Evolutionary conservation across 2,888 invertebrate genomes (phyloP), one percentile per base, ranked within the genome.

Genomic region (Chaetogeoica ovagalla): DNA sequence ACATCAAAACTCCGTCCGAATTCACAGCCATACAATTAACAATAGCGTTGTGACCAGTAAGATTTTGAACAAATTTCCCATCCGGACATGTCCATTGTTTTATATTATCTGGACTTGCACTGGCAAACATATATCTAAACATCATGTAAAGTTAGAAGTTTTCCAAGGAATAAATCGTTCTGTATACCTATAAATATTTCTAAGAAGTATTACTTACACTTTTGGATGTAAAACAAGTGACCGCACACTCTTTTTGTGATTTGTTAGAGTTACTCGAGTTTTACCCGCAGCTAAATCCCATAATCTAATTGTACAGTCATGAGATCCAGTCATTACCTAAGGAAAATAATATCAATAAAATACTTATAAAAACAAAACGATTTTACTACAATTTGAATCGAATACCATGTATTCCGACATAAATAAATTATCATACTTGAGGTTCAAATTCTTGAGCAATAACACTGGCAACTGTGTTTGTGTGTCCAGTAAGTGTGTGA

Each of bases 21-120:
- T 98, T 99, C 9, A 95, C 93, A 0, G 96, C 97, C 87, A 99
- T 89, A 84, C 97, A 96, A 88, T 99, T 99, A 48, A 99, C 92
- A 83, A 99, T 98, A 0, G 98, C 94, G 86, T 96, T 98, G 86
- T 99, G 99, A 0, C 98, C 98, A 0, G 95, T 93, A 81, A 99
- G 88, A 86, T 98, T 98, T 86, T 98, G 98, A 79, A 98, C 93
- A 85, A 99, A 99, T 85, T 95, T 94, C 2, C 98, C 97, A 84
- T 98, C 96, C 0, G 98, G 98, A 85, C 97, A 97, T 86, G 94
- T 95, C 99, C 99, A 99, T 86, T 98, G 97, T 86, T 99, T 99
- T 83, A 99, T 96, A 86, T 99, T 98, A 86, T 99, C 98, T 0
- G 99, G 97, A 0, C 98, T 97, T 0, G 96, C 99, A 0, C 97